Base-by-base conservation (phyloP, 2,888 invertebrate genomes). In the Rhyacophila evoluta region DNA sequence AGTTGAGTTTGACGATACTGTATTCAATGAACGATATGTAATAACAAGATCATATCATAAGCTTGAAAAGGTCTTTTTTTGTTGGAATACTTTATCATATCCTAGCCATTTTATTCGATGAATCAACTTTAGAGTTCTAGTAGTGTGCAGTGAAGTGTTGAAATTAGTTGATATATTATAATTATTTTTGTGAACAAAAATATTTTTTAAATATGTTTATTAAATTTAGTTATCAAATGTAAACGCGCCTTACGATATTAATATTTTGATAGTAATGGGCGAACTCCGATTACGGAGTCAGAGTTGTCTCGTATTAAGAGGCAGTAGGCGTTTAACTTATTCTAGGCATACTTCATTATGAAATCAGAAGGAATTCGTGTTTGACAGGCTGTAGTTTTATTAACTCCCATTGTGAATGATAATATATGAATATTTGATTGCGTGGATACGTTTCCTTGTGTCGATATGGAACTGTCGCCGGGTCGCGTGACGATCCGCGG, bases 341-440 rank as follows among this genome's bases (percentile, higher is more conserved):
- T 69, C 29, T 12, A 15, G 12, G 2, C 69, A 69, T 69, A 69
- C 69, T 69, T 69, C 69, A 69, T 69, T 69, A 69, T 69, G 33
- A 69, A 69, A 69, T 36, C 72, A 38, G 39, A 38, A 74, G 75
- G 67, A 75, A 75, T 75, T 75, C 12, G 29, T 75, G 68, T 67
- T 75, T 75, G 75, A 75, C 75, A 75, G 68, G n/a, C 75, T 33
- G 67, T 33, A 55, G 55, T 55, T 55, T 55, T 75, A 75, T 67
- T 39, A 28, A 75, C 72, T 72, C 55, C 55, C 29, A 19, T 29
- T 19, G 33, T 36, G 55, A 72, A 77, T 72, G 39, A 67, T 72
- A 39, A 77, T 67, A 72, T 55, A 77, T 77, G 77, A 77, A 38
- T 33, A 67, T 77, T 77, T 77, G 28, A 77, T 77, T 77, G 68